phyloP scores from a whole-genome alignment of 2,888 invertebrate genomes.

The Chrysotoxum bicinctum region DNA sequence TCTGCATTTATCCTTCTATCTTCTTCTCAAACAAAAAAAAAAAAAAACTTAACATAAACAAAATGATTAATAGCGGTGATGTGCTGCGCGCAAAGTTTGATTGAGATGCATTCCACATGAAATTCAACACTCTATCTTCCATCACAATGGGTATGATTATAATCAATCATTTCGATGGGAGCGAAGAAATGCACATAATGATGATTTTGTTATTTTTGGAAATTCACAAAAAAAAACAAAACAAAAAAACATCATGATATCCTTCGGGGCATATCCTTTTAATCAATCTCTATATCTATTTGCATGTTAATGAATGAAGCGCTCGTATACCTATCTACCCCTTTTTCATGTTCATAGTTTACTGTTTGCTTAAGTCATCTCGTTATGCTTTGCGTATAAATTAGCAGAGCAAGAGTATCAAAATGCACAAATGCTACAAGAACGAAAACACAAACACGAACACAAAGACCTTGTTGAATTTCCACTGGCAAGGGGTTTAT shows the following conservation, averaged over 20 bases:
- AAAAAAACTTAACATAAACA: background rate
- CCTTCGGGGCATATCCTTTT: slow-evolving; percentile 42
- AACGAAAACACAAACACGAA: background rate
- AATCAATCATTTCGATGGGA: slow-evolving; percentile 56
- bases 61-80: slow-evolving; percentile 53
- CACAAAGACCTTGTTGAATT: background rate
- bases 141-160: slow-evolving; percentile 14
- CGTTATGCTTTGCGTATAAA: slow-evolving; percentile 28
- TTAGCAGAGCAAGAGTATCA: slow-evolving; percentile 29
- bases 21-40: background rate
- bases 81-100: slow-evolving; percentile 32
- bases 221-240: background rate
- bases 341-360: slow-evolving; percentile 23
- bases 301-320: slow-evolving; percentile 27
- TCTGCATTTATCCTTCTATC: background rate
- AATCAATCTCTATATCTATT: slow-evolving; percentile 51
- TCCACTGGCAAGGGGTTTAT: background rate
- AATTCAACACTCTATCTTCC: slow-evolving; percentile 21
- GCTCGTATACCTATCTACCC: background rate
- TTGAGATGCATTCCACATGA: slow-evolving; percentile 61
- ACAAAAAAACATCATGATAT: background rate
- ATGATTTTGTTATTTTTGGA: background rate
- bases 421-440: slow-evolving; percentile 38
- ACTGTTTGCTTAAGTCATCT: slow-evolving; percentile 17
- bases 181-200: slow-evolving; percentile 27